Evolutionary conservation across 2,113 vertebrate genomes (phyloP).

Genomic region (Dendrocopos noguchii): DNA sequence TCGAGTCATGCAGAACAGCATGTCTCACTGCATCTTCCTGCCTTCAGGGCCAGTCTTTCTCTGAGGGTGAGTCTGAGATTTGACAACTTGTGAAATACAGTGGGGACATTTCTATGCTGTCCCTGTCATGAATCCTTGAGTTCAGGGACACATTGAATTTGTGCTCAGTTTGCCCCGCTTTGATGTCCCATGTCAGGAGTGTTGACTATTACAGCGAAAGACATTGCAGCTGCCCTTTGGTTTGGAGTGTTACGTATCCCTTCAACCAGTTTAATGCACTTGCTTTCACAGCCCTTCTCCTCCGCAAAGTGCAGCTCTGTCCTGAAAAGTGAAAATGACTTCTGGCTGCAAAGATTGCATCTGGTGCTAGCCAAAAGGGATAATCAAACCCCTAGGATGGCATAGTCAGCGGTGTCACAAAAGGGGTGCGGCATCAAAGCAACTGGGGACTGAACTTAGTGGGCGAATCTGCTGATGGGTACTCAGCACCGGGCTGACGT

Average conservation of each 20-base stretch:
- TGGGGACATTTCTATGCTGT: not conserved
- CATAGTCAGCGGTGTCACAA: not conserved
- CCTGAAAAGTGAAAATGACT: not conserved
- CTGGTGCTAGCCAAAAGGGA: not conserved
- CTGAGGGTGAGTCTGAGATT: not conserved
- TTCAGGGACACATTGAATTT: conserved; percentile 15
- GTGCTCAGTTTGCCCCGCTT: not conserved
- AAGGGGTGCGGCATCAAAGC: not conserved
- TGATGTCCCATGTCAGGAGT: not conserved
- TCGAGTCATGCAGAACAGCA: not conserved
- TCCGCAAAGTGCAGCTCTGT: not conserved
- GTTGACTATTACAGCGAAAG: conserved; percentile 21
- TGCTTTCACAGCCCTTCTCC: not conserved
- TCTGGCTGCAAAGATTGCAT: not conserved
- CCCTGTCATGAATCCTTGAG: conserved; percentile 30
- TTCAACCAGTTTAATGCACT: not conserved
- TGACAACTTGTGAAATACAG: conserved; percentile 39
- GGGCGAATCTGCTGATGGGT: no score
- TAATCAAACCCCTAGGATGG: not conserved
- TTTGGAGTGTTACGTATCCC: not conserved
- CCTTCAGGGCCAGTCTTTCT: conserved; percentile 7
- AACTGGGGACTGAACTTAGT: not conserved
- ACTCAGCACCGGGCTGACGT: no score
- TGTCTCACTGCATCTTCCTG: not conserved
- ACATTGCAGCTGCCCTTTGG: conserved; percentile 12